These are phyloP conservation scores for Strongylocentrotus purpuratus DNA, from an alignment of 35 echinoderm and acorn worm species.

Conservation along the genomic window DNA sequence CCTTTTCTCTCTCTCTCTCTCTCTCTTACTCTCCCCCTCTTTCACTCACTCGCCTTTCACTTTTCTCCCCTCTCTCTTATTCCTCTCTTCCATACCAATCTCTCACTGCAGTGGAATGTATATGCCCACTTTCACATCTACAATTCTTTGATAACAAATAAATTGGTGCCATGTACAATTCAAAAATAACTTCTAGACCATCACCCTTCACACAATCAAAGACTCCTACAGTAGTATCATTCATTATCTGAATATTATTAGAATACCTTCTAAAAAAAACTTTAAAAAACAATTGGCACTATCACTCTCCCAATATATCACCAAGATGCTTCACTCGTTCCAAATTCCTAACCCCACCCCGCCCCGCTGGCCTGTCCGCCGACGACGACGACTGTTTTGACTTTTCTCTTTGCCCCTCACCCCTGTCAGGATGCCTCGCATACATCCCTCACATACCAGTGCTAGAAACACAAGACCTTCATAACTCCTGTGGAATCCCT, in stretches of 20 bases:
- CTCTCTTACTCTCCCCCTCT: too few relatives aligned
- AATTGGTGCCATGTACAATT: not conserved
- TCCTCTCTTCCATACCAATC: not conserved
- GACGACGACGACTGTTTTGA: slow-evolving; percentile 16
- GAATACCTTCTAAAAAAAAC: too few relatives aligned
- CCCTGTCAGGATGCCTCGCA: not conserved
- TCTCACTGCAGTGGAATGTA: not conserved
- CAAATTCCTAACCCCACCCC: not conserved
- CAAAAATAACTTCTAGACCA: not conserved
- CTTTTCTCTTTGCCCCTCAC: not conserved
- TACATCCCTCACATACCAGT: slow-evolving; percentile 44
- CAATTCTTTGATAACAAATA: too few relatives aligned
- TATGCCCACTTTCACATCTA: too few relatives aligned
- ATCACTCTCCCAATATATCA: not conserved
- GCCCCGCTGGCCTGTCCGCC: not conserved
- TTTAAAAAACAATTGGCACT: too few relatives aligned
- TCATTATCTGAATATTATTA: not conserved
- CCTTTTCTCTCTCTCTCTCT: not conserved
- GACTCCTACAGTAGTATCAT: not conserved
- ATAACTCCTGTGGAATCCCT: slow-evolving; percentile 45
- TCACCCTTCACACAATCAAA: not conserved
- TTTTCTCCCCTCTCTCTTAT: not conserved
- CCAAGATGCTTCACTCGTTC: not conserved
- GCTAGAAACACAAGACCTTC: slow-evolving; percentile 47
- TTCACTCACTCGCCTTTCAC: not conserved